Evolutionary conservation across 2,888 invertebrate genomes (phyloP), one percentile per base, ranked within the genome.

Genomic region (Callyntrura sp.): DNA sequence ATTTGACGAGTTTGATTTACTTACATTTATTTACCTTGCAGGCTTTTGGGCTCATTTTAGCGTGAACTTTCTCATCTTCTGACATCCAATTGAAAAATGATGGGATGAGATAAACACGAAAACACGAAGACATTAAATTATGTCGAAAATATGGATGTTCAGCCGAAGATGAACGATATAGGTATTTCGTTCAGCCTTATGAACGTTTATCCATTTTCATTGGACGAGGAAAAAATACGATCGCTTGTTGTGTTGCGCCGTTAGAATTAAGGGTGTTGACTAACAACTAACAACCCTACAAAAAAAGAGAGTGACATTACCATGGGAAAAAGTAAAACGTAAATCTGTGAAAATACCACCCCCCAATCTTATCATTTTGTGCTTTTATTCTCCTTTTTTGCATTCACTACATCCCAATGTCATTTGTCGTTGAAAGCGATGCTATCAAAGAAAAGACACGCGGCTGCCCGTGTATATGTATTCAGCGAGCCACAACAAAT

Each of bases 381-480:
- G 62, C 35, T 35, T 2, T 35, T 35, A 4, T 35, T 35, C 35
- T 35, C 35, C 2, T 35, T 35, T 35, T 57, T 57, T 25, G 45
- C 84, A 55, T 51, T 70, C 55, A 51, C 28, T 84, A 35, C 68
- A 84, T 84, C 84, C 51, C 48, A 48, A 65, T 55, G 5, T 51
- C 23, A 43, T 11, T 78, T 51, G 5, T 43, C 48, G 5, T 20
- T 82, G 17, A 51, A 14, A 51, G 9, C 25, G 25, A 62, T 70
- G 84, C 43, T 84, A 84, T 70, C 70, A 55, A 28, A 68, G 68
- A 70, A 84, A 70, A 84, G 84, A 70, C 68, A 70, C 84, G 84
- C 84, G 70, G 68, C 84, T 28, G 84, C 48, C 23, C 70, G 55
- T 55, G 51, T 65, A 84, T 35, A 70, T n/a, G n/a, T n/a, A n/a